These are phyloP conservation scores for Nezara viridula DNA, from an alignment of 2,888 invertebrate species.

Conservation along the genomic window DNA sequence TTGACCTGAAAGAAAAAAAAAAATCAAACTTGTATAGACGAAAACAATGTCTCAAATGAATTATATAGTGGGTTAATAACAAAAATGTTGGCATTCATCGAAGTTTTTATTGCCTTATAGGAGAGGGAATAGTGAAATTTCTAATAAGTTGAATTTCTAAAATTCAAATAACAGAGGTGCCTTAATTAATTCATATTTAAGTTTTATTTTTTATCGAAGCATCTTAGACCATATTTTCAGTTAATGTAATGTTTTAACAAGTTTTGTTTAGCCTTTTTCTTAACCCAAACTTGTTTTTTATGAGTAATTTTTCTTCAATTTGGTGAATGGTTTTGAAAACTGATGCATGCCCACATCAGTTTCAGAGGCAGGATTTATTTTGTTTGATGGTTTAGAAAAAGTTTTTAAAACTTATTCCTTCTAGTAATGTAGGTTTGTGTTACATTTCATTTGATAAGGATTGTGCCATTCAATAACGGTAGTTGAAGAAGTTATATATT, in stretches of 20 bases:
- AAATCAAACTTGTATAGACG: neutral
- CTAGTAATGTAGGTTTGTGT: neutral
- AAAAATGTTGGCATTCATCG: neutral
- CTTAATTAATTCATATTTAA: neutral
- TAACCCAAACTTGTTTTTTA: neutral
- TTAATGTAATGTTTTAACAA: neutral
- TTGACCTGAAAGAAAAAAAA: neutral
- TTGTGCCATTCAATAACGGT: slow-evolving; percentile 23
- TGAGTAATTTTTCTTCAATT: neutral
- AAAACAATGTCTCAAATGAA: neutral
- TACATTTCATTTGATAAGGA: neutral
- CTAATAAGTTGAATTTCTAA: neutral
- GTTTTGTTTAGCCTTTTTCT: neutral
- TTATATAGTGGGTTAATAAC: neutral
- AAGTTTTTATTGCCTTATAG: neutral
- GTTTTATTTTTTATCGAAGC: neutral
- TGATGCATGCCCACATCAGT: neutral
- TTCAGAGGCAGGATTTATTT: neutral
- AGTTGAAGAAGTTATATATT: neutral
- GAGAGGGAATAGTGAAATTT: neutral
- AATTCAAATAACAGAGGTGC: too few relatives aligned
- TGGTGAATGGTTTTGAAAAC: neutral
- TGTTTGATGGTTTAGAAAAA: neutral
- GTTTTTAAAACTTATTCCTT: neutral
- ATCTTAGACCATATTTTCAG: neutral